Evolutionary conservation across 2,888 invertebrate species (phyloP).

Genomic region (Autographa gamma): DNA sequence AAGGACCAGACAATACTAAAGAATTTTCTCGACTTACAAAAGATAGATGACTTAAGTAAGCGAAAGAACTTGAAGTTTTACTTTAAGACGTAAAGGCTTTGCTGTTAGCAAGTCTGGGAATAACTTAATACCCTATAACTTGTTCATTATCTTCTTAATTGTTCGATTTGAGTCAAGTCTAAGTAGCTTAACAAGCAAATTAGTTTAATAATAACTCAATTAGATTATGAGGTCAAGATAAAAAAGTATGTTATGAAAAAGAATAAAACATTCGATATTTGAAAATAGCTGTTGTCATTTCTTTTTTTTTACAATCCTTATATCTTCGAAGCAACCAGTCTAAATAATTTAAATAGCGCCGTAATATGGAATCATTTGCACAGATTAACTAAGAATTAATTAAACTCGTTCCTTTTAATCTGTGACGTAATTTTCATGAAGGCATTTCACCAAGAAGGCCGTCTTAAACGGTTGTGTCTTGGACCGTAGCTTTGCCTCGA

Average conservation of each 20-base stretch:
- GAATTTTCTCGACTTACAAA: slow-evolving; percentile 64
- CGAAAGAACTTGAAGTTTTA: slow-evolving; percentile 67
- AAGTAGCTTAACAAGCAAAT: not conserved
- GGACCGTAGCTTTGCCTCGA: slow-evolving; percentile 69
- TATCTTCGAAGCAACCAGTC: not conserved
- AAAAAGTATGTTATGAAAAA: no score
- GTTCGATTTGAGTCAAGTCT: slow-evolving; percentile 12
- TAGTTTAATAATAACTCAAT: not conserved
- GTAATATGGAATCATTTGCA: slow-evolving; percentile 49
- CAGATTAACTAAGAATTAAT: slow-evolving; percentile 71
- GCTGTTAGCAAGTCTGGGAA: slow-evolving; percentile 62
- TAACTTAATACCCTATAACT: slow-evolving; percentile 61
- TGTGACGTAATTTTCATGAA: slow-evolving; percentile 78
- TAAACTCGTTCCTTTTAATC: slow-evolving; percentile 75
- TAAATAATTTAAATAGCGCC: not conserved
- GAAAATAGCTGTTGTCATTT: not conserved
- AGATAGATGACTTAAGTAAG: slow-evolving; percentile 70
- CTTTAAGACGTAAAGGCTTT: slow-evolving; percentile 64
- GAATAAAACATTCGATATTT: not conserved
- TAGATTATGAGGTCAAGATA: not conserved
- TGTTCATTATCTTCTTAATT: slow-evolving; percentile 43
- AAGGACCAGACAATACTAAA: slow-evolving; percentile 57
- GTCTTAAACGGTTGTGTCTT: slow-evolving; percentile 73
- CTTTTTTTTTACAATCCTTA: not conserved
- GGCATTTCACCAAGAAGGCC: slow-evolving; percentile 79